phyloP scores from a whole-genome alignment of 92 coral and sea anemone species.

The Palythoa grandiflora region DNA sequence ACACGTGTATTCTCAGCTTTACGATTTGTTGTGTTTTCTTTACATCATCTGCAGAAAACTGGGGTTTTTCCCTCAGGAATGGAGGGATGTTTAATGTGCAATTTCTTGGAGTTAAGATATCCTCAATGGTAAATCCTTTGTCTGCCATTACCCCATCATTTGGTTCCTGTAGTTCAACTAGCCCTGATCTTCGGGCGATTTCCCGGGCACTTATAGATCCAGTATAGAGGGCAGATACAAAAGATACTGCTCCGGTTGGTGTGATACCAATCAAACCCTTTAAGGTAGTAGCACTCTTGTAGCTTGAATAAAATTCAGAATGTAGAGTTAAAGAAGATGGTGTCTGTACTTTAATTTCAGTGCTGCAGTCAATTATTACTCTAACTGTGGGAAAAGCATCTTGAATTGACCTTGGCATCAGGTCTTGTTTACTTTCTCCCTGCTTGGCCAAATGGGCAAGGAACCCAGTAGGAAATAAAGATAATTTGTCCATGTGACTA shows the following conservation, averaged over 20 bases:
- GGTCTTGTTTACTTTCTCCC: constrained; percentile 38
- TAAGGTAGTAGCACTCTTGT: constrained; percentile 53
- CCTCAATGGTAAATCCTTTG: constrained; percentile 63
- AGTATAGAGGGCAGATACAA: constrained; percentile 45
- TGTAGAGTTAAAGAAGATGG: constrained; percentile 51
- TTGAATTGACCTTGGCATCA: constrained; percentile 49
- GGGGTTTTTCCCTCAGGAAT: constrained; percentile 35
- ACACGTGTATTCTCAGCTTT: constrained; percentile 55
- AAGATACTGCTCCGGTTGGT: constrained; percentile 49
- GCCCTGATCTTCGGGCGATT: constrained; percentile 29
- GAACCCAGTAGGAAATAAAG: constrained; percentile 49
- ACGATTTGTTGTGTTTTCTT: constrained; percentile 49
- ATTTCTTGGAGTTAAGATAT: constrained; percentile 36
- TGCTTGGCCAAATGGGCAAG: constrained; percentile 59
- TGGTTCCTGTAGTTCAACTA: constrained; percentile 32
- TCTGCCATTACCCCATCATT: constrained; percentile 58
- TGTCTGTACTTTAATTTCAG: constrained; percentile 26
- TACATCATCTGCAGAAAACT: constrained; percentile 51
- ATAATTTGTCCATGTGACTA: constrained; percentile 60
- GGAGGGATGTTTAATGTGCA: constrained; percentile 52
- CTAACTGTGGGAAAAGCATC: constrained; percentile 33
- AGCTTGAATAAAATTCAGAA: constrained; percentile 53
- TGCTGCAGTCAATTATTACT: constrained; percentile 55
- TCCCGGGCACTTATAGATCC: constrained; percentile 51
- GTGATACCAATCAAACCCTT: constrained; percentile 54